Evolutionary conservation across 2,888 invertebrate species (phyloP).

Genomic region (Argyresthia albistria): DNA sequence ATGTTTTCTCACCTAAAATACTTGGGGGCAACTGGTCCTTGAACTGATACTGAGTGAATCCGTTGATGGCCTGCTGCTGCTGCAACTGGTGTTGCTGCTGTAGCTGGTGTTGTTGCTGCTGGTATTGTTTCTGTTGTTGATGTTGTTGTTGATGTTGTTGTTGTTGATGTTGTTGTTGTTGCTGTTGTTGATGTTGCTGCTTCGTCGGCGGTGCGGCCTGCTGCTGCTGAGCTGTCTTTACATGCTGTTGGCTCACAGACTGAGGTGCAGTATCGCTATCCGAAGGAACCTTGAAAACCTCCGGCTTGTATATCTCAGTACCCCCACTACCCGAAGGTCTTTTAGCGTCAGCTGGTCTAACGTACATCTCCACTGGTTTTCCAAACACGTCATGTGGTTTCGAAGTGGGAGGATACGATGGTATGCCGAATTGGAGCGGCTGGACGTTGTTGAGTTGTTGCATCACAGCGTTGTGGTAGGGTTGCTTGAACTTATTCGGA

Average conservation of each 20-base stretch:
- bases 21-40: slow-evolving; percentile 46
- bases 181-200: neutral
- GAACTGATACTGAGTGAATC: slow-evolving; percentile 44
- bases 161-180: too few species aligned
- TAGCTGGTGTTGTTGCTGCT: slow-evolving; percentile 5
- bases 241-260: slow-evolving; percentile 43
- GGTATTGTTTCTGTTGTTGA: neutral
- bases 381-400: slow-evolving; percentile 45
- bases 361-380: slow-evolving; percentile 47
- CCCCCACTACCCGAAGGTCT: slow-evolving; percentile 26
- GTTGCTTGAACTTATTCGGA: slow-evolving; percentile 45
- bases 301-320: slow-evolving; percentile 51
- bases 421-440: neutral
- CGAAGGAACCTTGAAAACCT: slow-evolving; percentile 40
- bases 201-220: neutral
- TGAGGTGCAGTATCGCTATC: slow-evolving; percentile 52
- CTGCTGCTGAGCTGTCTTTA: slow-evolving; percentile 60
- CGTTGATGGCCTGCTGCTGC: slow-evolving; percentile 21
- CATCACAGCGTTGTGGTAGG: slow-evolving; percentile 36
- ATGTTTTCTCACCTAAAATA: slow-evolving; percentile 43
- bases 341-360: slow-evolving; percentile 33
- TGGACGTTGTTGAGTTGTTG: slow-evolving; percentile 54
- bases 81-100: too few species aligned
- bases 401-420: slow-evolving; percentile 19
- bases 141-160: too few species aligned